Conservation (phyloP, 1,140 invertebrate genomes). For the Brachionus koreanus region DNA sequence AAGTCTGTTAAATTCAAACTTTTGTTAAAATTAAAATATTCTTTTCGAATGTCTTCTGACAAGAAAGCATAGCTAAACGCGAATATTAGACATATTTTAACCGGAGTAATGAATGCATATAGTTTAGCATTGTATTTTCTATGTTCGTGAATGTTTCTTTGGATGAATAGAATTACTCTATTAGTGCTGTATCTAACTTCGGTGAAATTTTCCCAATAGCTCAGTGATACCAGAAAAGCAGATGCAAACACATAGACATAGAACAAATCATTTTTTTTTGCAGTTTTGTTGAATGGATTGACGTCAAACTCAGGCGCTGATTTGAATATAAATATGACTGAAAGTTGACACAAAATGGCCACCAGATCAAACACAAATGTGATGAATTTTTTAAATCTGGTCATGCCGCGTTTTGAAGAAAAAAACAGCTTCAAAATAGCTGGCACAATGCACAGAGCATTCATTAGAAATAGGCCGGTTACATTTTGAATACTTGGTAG, state of each 20-base stretch:
- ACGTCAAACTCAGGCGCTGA: neutral
- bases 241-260: neutral
- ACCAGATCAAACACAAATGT: neutral
- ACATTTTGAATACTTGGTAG: constrained; percentile 24
- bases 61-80: neutral
- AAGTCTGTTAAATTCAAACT: neutral
- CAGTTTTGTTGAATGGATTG: neutral
- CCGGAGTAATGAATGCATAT: neutral
- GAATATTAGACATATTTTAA: constrained; percentile 32
- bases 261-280: neutral
- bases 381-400: constrained; percentile 33
- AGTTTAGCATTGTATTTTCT: constrained; percentile 40
- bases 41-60: neutral
- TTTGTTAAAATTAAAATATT: constrained; percentile 16
- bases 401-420: neutral
- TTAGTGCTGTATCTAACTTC: constrained; percentile 14
- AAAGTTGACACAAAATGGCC: neutral
- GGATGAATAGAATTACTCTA: constrained; percentile 3
- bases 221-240: constrained; percentile 16
- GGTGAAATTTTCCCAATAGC: constrained; percentile 44
- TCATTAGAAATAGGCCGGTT: constrained; percentile 40
- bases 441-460: constrained; percentile 33
- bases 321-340: constrained; percentile 33
- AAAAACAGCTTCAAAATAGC: constrained; percentile 29
- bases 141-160: neutral